These are phyloP conservation scores for Episyrphus balteatus DNA, from an alignment of 1,140 invertebrate species.

Conservation along the genomic window DNA sequence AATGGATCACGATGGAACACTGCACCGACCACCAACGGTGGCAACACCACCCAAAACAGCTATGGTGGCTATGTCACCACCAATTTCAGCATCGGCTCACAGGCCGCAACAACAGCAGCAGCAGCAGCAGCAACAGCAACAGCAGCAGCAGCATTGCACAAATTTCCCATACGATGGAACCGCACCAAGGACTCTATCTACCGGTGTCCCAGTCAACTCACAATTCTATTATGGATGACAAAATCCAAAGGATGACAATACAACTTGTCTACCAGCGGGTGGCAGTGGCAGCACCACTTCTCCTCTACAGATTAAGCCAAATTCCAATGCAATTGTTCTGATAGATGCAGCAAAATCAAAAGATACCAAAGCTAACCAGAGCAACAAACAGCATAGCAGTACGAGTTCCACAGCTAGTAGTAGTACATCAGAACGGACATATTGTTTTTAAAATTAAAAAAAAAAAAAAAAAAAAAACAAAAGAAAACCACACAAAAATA, in stretches of 20 bases:
- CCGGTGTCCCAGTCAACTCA: constrained; percentile 26
- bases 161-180: constrained; percentile 28
- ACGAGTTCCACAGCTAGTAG: too few species aligned
- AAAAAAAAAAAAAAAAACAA: too few species aligned
- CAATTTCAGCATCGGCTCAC: constrained; percentile 2
- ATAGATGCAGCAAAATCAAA: too few species aligned
- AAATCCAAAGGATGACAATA: constrained; percentile 1
- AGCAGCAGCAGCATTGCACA: constrained; percentile 18
- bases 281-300: too few species aligned
- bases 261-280: too few species aligned
- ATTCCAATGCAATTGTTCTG: too few species aligned
- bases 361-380: too few species aligned
- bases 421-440: too few species aligned
- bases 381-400: too few species aligned
- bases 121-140: constrained; percentile 12
- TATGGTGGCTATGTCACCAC: constrained; percentile 1
- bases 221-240: constrained; percentile 36
- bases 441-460: too few species aligned
- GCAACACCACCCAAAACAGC: constrained; percentile 19
- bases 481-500: too few species aligned
- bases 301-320: too few species aligned
- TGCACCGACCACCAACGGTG: constrained; percentile 21
- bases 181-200: constrained; percentile 29
- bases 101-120: constrained; percentile 12
- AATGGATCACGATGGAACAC: constrained; percentile 16